Percentiles rank a stretch among this genome's conserved stretches.
These are phyloP conservation scores for Leguminivora glycinivorella DNA, from an alignment of 1,140 invertebrate genomes.

Conservation along the genomic window DNA sequence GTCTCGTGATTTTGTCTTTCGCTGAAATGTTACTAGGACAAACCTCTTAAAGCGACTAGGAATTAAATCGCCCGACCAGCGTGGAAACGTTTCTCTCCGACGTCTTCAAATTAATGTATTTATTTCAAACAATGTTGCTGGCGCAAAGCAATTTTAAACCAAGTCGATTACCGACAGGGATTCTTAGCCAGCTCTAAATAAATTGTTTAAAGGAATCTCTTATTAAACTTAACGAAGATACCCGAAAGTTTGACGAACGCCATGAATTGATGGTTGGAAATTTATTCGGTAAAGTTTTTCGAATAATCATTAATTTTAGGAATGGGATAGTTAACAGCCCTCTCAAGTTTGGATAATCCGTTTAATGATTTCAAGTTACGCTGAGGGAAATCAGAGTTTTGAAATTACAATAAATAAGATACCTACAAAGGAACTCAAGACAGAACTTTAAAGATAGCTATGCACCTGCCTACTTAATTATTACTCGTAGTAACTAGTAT, in stretches of 20 bases:
- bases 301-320: neutral
- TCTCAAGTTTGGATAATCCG: neutral
- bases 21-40: slow-evolving; percentile 25
- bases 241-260: slow-evolving; percentile 15
- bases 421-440: too few relatives aligned
- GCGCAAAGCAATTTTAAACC: slow-evolving; percentile 20
- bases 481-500: too few relatives aligned
- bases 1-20: slow-evolving; percentile 11
- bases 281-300: neutral
- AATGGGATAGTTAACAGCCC: neutral
- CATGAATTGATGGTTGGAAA: slow-evolving; percentile 4
- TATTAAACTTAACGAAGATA: slow-evolving; percentile 17
- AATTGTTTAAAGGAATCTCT: slow-evolving; percentile 22
- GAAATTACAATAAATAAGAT: too few relatives aligned
- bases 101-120: slow-evolving; percentile 25
- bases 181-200: slow-evolving; percentile 22
- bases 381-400: too few relatives aligned
- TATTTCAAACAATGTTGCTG: slow-evolving; percentile 17
- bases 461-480: too few relatives aligned
- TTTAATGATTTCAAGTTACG: neutral
- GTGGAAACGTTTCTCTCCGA: slow-evolving; percentile 21
- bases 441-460: too few relatives aligned
- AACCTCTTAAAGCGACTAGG: slow-evolving; percentile 22
- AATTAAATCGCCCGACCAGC: slow-evolving; percentile 23
- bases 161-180: slow-evolving; percentile 21